Base-by-base conservation (phyloP, 2,113 vertebrate genomes). In the Bucco capensis region DNA sequence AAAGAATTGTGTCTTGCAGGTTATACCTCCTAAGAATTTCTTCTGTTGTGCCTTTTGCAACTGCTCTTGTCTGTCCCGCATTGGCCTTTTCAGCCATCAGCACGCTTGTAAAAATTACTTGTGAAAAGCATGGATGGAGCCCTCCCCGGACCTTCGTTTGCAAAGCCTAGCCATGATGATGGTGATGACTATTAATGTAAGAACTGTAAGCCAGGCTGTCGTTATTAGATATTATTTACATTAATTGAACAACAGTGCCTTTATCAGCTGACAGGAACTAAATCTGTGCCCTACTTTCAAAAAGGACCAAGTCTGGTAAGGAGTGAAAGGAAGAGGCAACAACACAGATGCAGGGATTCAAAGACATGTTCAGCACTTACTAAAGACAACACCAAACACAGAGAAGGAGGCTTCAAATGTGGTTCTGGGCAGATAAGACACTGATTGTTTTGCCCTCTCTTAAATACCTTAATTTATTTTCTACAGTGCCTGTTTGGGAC, bases 341-440 rank as follows among this genome's bases (percentile, higher is more conserved):
- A 47, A 8, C 25, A 30, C 23, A 69, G 30, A 24, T 25, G 8
- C 4, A 58, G 31, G 23, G 8, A 24, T 33, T 37, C 5, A 35
- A 70, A 78, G 16, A 18, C 7, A 12, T 6, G 4, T 67, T 56
- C 15, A 47, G 2, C 1, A 2, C 8, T 37, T 22, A 30, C 7
- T 47, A 53, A 86, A 78, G 37, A 35, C 28, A 53, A 15, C 9
- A 1, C 51, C 33, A 31, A 65, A 56, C 1, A 22, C 1, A 0
- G 5, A 53, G 22, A 28, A 82, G 24, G 16, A 64, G 2, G 2
- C 27, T 6, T 42, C 27, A 46, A 4, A 2, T 69, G 24, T 3
- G 5, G 4, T 78, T 3, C 9, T 1, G 3, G 6, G 35, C 9
- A 14, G 8, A 6, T 72, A 14, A 31, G 37, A 47, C 5, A 21